Conservation (phyloP, 2,797 vertebrate species). For the Cryptoblepharus egeriae region DNA sequence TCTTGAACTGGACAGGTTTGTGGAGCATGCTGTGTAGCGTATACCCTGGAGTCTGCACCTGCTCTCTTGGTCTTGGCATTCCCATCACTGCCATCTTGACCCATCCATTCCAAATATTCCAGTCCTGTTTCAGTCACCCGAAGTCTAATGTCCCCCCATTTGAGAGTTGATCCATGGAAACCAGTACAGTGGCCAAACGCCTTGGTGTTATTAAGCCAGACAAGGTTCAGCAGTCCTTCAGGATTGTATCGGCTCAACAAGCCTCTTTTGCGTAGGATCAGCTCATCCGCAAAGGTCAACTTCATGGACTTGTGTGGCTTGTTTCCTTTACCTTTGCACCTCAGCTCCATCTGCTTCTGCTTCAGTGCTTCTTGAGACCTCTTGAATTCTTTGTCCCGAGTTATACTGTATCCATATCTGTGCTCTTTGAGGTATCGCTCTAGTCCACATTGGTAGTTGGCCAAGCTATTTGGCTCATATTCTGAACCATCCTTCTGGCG, state of each 20-base stretch:
- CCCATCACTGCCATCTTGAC: conserved; percentile 78
- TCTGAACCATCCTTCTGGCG: conserved; percentile 87
- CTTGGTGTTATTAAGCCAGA: conserved; percentile 88
- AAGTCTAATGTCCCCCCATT: conserved; percentile 85
- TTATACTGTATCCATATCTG: conserved; percentile 85
- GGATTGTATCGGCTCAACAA: conserved; percentile 85
- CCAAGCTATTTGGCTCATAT: conserved; percentile 87
- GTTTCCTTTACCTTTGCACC: conserved; percentile 87
- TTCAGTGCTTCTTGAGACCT: conserved; percentile 86
- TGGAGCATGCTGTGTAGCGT: conserved; percentile 82
- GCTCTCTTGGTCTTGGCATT: conserved; percentile 80
- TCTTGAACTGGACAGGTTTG: conserved; percentile 87
- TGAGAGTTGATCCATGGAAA: conserved; percentile 85
- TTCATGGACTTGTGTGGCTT: conserved; percentile 89
- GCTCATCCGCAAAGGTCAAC: conserved; percentile 85
- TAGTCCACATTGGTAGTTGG: conserved; percentile 87
- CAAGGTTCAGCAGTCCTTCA: conserved; percentile 84
- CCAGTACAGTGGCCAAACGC: conserved; percentile 86
- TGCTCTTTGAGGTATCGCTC: conserved; percentile 87
- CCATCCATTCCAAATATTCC: conserved; percentile 87
- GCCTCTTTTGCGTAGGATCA: conserved; percentile 84
- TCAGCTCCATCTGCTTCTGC: conserved; percentile 85
- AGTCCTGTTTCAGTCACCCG: conserved; percentile 81
- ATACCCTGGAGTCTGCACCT: conserved; percentile 81
- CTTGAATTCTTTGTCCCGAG: conserved; percentile 85